phyloP scores from a whole-genome alignment of 2,113 vertebrate species.

The Lophochroa leadbeateri region DNA sequence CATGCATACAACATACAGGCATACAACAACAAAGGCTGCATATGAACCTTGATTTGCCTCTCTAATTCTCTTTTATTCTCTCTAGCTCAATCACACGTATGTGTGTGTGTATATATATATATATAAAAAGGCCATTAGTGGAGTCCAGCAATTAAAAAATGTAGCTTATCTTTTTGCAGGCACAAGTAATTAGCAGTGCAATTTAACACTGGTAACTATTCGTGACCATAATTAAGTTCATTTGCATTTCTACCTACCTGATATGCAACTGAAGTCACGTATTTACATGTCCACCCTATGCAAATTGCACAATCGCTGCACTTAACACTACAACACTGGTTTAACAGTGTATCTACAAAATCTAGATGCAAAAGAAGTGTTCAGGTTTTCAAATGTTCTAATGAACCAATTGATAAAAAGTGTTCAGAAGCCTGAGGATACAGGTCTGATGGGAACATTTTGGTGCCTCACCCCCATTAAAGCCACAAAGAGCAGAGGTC shows the following conservation, averaged over 20 bases:
- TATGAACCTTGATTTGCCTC: background rate
- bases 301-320: background rate
- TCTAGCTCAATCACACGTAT: background rate
- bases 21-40: background rate
- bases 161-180: background rate
- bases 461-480: background rate
- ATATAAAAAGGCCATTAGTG: background rate
- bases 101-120: background rate
- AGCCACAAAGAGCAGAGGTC: background rate
- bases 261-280: background rate
- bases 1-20: background rate
- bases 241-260: constrained; percentile 6
- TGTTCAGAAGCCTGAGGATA: background rate
- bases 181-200: background rate
- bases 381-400: background rate
- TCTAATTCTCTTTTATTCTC: background rate
- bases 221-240: background rate
- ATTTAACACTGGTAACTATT: background rate
- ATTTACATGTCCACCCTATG: background rate
- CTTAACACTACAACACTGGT: background rate
- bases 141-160: background rate
- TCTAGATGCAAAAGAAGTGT: background rate
- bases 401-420: background rate
- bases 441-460: background rate
- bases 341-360: background rate